phyloP scores from a whole-genome alignment of 2,888 invertebrate genomes.

The Acanthosepion lycidas region DNA sequence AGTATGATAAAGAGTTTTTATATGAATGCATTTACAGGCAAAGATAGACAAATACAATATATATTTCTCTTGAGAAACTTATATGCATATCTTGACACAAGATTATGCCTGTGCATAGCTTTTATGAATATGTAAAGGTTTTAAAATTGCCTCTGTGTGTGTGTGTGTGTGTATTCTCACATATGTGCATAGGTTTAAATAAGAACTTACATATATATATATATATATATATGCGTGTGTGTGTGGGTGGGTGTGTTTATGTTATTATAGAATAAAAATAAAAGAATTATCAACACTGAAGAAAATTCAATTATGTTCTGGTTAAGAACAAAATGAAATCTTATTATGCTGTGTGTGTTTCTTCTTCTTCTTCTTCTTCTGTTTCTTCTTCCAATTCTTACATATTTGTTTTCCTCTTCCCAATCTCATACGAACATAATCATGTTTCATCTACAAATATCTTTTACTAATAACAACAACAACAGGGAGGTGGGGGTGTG shows the following conservation, averaged over 20 bases:
- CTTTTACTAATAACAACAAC: background rate
- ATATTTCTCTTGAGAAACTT: background rate
- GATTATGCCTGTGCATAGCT: background rate
- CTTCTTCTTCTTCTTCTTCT: too few relatives aligned
- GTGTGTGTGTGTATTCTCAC: background rate
- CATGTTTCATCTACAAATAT: constrained; percentile 33
- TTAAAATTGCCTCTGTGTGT: background rate
- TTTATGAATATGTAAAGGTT: background rate
- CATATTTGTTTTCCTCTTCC: background rate
- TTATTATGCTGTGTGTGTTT: background rate
- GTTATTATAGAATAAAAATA: background rate
- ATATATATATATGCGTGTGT: background rate
- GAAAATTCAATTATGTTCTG: constrained; percentile 9
- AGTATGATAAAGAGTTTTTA: background rate
- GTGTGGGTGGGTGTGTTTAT: background rate
- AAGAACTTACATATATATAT: background rate
- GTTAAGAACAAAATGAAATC: background rate
- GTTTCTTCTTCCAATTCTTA: too few relatives aligned
- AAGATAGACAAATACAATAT: background rate
- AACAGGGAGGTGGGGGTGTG: background rate
- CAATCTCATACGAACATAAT: background rate
- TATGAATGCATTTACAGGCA: background rate
- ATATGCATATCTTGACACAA: background rate
- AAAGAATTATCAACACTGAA: background rate
- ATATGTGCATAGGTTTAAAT: background rate